Base-by-base conservation (phyloP, 2,797 vertebrate species). In the Micropoecilia bifurca region DNA sequence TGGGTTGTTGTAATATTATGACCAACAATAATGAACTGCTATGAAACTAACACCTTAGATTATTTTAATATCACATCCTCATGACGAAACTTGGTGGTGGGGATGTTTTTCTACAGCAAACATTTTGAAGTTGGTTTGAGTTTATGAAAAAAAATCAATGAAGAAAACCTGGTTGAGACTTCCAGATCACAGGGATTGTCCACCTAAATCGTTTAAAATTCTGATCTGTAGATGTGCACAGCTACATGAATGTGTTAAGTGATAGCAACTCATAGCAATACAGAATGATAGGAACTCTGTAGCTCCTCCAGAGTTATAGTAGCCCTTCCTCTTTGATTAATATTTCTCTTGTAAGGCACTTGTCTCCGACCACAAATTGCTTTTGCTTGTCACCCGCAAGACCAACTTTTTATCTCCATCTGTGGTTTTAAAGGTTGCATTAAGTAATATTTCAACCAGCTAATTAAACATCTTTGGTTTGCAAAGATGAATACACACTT, bases 111-210 rank as follows among this genome's bases (percentile, higher is more conserved):
- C 53, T 55, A 8, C 22, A 55, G 53, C 25, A 25, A 18, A 18
- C 18, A 55, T 77, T 82, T 79, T 53, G 43, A 59, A 30, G 57
- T 30, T 14, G 57, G 57, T 59, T 59, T 30, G n/a, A 41, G 61
- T 36, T 66, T 36, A 66, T 66, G 18, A 20, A 66, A 66, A 66
- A 66, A 2, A 22, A 39, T 66, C 8, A 1, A 39, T 3, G 63
- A 66, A 66, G 18, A 39, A 66, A 66, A 39, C 61, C 6, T 36
- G 33, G 7, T 22, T 22, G 63, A 25, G 36, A 22, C 59, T 59
- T 30, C 30, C 28, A 63, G 25, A 61, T 33, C 13, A 61, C 57
- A 61, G 4, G 57, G 28, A 16, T 9, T 61, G 28, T 33, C 28
- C 14, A 14, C 28, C 6, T 30, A 33, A 57, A 61, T 18, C 28